These are phyloP conservation scores for Lochmaea crataegi DNA, from an alignment of 2,888 invertebrate genomes.

Conservation along the genomic window DNA sequence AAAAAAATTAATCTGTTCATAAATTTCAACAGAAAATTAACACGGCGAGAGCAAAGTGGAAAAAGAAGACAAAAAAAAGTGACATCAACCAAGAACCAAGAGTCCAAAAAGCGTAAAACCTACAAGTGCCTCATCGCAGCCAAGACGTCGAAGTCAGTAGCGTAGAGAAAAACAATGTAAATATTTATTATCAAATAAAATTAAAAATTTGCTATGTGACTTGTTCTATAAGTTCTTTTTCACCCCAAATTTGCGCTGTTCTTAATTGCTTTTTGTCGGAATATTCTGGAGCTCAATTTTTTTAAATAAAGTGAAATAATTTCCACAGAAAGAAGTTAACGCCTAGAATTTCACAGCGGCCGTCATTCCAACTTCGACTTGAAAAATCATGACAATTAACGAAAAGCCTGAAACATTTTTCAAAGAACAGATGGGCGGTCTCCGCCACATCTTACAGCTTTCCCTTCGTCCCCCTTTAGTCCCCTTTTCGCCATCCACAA, in stretches of 20 bases:
- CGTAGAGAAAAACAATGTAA: background rate
- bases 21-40: conserved; percentile 15
- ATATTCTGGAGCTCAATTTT: background rate
- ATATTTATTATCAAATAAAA: too few relatives aligned
- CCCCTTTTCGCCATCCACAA: conserved; percentile 32
- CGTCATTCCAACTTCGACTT: conserved; percentile 23
- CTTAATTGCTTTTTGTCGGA: background rate
- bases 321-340: background rate
- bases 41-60: conserved; percentile 9
- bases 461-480: conserved; percentile 6
- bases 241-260: too few relatives aligned
- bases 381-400: conserved; percentile 54
- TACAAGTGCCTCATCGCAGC: background rate
- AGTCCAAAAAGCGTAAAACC: conserved; percentile 2
- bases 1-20: conserved; percentile 2
- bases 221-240: too few relatives aligned
- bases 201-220: too few relatives aligned
- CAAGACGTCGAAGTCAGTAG: background rate
- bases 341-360: background rate
- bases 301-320: background rate
- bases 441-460: conserved; percentile 37
- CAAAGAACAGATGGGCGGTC: conserved; percentile 49
- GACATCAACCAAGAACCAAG: background rate
- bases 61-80: background rate
- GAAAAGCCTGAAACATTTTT: conserved; percentile 48